Conservation (phyloP, 2,113 vertebrate genomes). For the Strigops habroptila region DNA sequence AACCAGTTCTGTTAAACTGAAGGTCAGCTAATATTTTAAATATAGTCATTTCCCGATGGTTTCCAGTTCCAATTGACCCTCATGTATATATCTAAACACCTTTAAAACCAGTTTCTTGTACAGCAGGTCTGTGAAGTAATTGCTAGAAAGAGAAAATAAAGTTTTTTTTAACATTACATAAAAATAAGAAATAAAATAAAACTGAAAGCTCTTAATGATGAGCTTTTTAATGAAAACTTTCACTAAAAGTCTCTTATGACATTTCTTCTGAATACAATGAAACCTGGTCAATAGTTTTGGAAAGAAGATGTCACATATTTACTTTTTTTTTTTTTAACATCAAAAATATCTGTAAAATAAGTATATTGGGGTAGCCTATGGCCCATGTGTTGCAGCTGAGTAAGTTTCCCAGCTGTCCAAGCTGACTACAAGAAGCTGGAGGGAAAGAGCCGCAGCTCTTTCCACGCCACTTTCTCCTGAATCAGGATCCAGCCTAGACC, state of each 20-base stretch:
- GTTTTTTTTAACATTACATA: background rate
- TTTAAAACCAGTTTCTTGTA: background rate
- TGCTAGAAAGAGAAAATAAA: background rate
- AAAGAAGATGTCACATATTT: background rate
- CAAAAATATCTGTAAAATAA: background rate
- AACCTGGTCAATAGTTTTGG: background rate
- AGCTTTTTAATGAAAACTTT: background rate
- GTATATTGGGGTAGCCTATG: background rate
- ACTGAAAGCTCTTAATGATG: background rate
- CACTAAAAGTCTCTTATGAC: background rate
- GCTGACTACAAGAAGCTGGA: background rate
- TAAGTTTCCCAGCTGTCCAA: background rate
- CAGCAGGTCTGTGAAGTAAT: background rate
- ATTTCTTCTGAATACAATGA: background rate
- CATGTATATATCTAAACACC: background rate
- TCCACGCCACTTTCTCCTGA: background rate
- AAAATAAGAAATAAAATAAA: background rate
- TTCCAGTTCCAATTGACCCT: background rate
- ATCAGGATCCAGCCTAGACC: background rate
- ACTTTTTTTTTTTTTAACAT: background rate
- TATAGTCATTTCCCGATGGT: background rate
- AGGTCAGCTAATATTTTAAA: background rate
- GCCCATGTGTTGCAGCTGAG: fast-evolving
- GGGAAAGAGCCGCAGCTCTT: background rate
- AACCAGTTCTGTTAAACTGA: background rate